Evolutionary conservation across 2,888 invertebrate species (phyloP).

Genomic region (Monochamus alternatus): DNA sequence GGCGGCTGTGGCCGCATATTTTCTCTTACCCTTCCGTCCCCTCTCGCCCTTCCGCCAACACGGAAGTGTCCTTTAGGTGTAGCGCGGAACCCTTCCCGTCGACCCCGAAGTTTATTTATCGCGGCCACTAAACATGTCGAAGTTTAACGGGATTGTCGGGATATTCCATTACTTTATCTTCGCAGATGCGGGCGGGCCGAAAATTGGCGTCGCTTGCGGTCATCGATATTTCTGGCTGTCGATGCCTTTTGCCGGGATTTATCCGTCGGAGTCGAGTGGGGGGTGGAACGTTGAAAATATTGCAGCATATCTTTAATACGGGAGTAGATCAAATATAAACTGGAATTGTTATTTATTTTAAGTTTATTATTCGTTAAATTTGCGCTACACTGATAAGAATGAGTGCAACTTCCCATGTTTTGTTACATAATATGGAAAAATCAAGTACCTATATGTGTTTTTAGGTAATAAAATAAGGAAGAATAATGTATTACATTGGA

Average conservation of each 20-base stretch:
- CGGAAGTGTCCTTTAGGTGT: conserved; percentile 1
- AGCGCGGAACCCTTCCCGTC: background rate
- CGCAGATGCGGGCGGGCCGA: no score
- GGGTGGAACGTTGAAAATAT: background rate
- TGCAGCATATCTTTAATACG: background rate
- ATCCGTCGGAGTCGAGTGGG: background rate
- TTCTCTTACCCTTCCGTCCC: background rate
- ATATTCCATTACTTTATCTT: conserved; percentile 1
- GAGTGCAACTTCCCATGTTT: no score
- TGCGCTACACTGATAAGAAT: no score
- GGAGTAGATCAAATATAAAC: background rate
- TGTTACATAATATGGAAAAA: no score
- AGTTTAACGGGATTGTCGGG: background rate
- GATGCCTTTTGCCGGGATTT: background rate
- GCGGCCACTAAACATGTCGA: conserved; percentile 5
- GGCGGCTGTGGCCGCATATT: conserved; percentile 10
- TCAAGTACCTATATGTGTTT: no score
- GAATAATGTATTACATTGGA: no score
- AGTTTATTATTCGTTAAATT: no score
- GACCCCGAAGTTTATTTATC: conserved; percentile 9
- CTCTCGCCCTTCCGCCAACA: background rate
- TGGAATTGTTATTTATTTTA: no score
- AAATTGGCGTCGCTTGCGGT: no score
- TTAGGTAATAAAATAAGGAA: no score
- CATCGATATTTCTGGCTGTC: no score